Evolutionary conservation across 2,797 vertebrate genomes (phyloP).

Genomic region (Aplochiton taeniatus): DNA sequence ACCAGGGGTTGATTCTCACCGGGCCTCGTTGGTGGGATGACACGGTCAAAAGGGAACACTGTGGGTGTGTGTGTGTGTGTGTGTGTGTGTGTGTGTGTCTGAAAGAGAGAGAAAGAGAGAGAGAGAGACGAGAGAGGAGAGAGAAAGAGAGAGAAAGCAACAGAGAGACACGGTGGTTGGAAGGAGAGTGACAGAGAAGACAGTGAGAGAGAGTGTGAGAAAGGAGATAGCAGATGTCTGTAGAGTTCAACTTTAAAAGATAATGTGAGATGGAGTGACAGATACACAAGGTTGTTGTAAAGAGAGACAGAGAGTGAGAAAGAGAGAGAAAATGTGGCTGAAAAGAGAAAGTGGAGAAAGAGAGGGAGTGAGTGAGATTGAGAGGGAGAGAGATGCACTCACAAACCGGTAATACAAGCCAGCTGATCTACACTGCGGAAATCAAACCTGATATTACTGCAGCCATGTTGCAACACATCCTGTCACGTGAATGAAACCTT

Average conservation of each 20-base stretch:
- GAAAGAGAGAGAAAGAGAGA: not conserved
- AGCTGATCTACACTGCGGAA: not conserved
- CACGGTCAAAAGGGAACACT: not conserved
- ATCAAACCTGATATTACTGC: not conserved
- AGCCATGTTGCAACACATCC: not conserved
- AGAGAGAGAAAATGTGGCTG: not conserved
- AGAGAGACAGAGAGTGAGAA: not conserved
- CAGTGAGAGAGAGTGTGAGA: not conserved
- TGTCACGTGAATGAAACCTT: not conserved
- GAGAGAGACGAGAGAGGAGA: not conserved
- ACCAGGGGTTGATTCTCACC: no score
- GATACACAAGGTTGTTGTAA: not conserved
- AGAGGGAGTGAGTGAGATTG: not conserved
- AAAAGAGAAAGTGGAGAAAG: not conserved
- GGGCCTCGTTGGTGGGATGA: no score
- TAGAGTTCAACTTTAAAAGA: no score
- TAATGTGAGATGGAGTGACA: no score
- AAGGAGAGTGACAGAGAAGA: not conserved
- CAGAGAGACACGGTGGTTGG: no score
- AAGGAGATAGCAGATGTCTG: no score
- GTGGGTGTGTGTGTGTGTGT: slow-evolving; percentile 4
- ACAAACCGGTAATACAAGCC: not conserved
- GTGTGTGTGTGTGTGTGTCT: not conserved
- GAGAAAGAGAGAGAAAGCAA: not conserved
- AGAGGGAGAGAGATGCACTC: not conserved